Percentiles rank a stretch among this genome's conserved stretches.
phyloP scores from a whole-genome alignment of 2,113 vertebrate genomes.

The Pedionomus torquatus region DNA sequence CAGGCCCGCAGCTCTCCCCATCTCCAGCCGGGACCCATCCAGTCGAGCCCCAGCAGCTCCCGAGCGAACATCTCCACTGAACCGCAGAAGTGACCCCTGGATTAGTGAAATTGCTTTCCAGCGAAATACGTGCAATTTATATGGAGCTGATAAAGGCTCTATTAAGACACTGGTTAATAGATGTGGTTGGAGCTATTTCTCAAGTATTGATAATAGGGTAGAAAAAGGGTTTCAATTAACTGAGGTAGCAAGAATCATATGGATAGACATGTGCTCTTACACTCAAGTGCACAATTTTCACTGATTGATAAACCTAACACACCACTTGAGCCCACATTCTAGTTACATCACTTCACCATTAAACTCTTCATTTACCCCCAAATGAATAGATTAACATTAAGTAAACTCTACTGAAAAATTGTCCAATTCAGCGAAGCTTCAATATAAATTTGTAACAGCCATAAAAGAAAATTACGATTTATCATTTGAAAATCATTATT shows the following conservation, averaged over 20 bases:
- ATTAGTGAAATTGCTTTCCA: conserved; percentile 46
- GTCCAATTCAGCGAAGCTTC: conserved; percentile 44
- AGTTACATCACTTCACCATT: conserved; percentile 49
- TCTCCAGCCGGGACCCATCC: not conserved
- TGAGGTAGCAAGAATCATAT: conserved; percentile 48
- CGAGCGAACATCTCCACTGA: conserved; percentile 5
- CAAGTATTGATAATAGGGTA: conserved; percentile 69
- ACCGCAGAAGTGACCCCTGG: conserved; percentile 23
- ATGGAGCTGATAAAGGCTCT: conserved; percentile 3
- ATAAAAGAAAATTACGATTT: conserved; percentile 52
- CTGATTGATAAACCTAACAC: conserved; percentile 72
- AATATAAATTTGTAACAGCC: conserved; percentile 45
- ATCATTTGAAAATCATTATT: conserved; percentile 39
- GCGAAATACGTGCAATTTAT: conserved; percentile 31
- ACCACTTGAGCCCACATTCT: conserved; percentile 65
- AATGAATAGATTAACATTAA: conserved; percentile 68
- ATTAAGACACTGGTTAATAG: conserved; percentile 54
- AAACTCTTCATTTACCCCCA: conserved; percentile 65
- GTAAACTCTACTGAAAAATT: conserved; percentile 44
- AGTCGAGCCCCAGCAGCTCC: not conserved
- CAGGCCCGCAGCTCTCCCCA: not conserved
- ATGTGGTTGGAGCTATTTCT: conserved; percentile 54
- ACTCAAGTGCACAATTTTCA: conserved; percentile 70
- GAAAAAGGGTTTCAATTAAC: conserved; percentile 58
- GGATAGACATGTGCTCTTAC: conserved; percentile 44